A percentile compares a stretch with the other conserved stretches of the same genome.
phyloP scores from a whole-genome alignment of 2,888 invertebrate genomes.

The Oscheius sp. region DNA sequence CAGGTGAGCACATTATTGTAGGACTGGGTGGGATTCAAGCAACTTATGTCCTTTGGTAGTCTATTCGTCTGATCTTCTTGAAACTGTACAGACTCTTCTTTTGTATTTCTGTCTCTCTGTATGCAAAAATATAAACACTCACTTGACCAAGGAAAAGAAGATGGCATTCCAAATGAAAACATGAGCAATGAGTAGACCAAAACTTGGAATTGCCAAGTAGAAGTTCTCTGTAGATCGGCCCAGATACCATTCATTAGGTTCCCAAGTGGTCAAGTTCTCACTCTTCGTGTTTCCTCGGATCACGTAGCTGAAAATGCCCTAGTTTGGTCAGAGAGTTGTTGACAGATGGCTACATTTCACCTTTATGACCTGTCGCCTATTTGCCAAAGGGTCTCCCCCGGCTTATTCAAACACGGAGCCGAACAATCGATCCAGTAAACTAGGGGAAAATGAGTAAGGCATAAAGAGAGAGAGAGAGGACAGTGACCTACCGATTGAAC shows the following conservation, averaged over 20 bases:
- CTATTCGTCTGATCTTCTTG: too few relatives aligned
- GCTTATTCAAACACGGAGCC: slow-evolving; percentile 33
- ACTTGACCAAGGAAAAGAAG: slow-evolving; percentile 40
- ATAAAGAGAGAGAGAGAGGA: background rate
- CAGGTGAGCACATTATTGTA: too few relatives aligned
- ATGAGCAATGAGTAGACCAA: slow-evolving; percentile 44
- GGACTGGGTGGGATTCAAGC: too few relatives aligned
- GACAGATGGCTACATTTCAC: background rate
- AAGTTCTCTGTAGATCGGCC: slow-evolving; percentile 44
- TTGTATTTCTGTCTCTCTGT: too few relatives aligned
- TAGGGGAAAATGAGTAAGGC: background rate
- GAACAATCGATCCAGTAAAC: slow-evolving; percentile 14
- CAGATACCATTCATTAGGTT: slow-evolving; percentile 59
- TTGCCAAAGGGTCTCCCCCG: slow-evolving; percentile 19
- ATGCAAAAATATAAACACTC: background rate
- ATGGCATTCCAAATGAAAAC: slow-evolving; percentile 49
- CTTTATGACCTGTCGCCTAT: slow-evolving; percentile 17
- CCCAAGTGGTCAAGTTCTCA: slow-evolving; percentile 46
- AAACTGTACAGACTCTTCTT: too few relatives aligned
- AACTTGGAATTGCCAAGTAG: slow-evolving; percentile 45
- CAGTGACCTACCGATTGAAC: slow-evolving; percentile 51
- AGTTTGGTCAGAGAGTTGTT: background rate
- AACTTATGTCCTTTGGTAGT: too few relatives aligned
- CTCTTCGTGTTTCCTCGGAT: slow-evolving; percentile 41
- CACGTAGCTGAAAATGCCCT: slow-evolving; percentile 42